Evolutionary conservation across 2,797 vertebrate species (phyloP).

Genomic region (Dipus sagitta): DNA sequence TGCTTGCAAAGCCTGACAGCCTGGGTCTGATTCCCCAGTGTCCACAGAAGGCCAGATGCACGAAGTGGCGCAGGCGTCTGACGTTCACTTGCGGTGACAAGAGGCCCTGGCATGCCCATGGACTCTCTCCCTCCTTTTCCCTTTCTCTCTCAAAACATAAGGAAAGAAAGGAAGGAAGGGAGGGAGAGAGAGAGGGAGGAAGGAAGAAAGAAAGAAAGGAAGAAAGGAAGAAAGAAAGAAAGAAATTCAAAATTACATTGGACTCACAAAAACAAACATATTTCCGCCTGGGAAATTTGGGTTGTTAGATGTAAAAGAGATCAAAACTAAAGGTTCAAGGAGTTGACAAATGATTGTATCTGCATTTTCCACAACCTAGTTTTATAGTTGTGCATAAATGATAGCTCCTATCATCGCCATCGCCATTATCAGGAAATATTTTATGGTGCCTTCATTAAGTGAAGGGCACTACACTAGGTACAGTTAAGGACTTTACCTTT

Average conservation of each 20-base stretch:
- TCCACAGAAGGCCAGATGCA: too few relatives aligned
- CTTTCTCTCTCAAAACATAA: neutral
- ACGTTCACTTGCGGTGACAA: too few relatives aligned
- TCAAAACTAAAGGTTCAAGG: neutral
- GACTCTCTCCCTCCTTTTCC: neutral
- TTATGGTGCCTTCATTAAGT: slow-evolving; percentile 56
- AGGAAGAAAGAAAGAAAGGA: too few relatives aligned
- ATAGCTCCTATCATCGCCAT: neutral
- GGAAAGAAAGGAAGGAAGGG: too few relatives aligned
- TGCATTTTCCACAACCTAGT: neutral
- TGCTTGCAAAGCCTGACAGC: too few relatives aligned
- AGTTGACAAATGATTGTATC: neutral
- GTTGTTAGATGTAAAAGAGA: neutral
- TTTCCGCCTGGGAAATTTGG: neutral
- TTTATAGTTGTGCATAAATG: neutral
- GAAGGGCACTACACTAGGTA: neutral
- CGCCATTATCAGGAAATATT: slow-evolving; percentile 19
- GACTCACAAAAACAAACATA: neutral
- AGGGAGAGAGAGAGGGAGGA: too few relatives aligned
- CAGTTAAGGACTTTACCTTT: slow-evolving; percentile 46
- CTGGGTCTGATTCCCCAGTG: too few relatives aligned
- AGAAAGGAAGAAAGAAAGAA: too few relatives aligned
- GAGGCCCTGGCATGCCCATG: too few relatives aligned
- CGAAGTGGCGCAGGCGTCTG: too few relatives aligned
- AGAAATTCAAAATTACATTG: neutral